These are phyloP conservation scores for Trichonephila inaurata DNA, from an alignment of 1,140 invertebrate genomes.

Conservation along the genomic window DNA sequence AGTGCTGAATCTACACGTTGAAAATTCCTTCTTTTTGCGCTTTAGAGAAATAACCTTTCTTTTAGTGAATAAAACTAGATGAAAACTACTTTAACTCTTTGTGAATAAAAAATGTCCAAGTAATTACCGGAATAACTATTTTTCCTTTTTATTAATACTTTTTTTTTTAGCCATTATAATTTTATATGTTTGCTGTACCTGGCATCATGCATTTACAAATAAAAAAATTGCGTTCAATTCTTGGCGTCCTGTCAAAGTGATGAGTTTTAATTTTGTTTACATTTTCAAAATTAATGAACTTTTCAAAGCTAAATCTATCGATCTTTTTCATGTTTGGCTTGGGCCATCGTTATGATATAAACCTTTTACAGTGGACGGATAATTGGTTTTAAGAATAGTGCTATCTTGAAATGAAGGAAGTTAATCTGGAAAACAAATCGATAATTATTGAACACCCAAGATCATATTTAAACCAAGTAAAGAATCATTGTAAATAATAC, in stretches of 20 bases:
- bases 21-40: not conserved
- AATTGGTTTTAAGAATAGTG: not conserved
- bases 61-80: too few relatives aligned
- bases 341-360: not conserved
- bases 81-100: not conserved
- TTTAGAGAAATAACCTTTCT: too few relatives aligned
- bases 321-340: not conserved
- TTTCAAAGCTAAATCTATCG: not conserved
- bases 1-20: not conserved
- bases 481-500: not conserved
- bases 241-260: conserved; percentile 51
- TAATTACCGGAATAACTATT: not conserved
- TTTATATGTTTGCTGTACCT: not conserved
- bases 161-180: not conserved
- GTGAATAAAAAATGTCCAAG: not conserved
- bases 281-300: conserved; percentile 22
- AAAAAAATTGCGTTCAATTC: conserved; percentile 15
- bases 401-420: conserved; percentile 31
- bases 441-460: conserved; percentile 62
- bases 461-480: not conserved
- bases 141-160: not conserved
- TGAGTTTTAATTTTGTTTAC: conserved; percentile 16
- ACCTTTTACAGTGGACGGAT: not conserved
- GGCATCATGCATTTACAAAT: not conserved
- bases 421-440: conserved; percentile 57